Percentiles rank a stretch among this genome's conserved stretches.
These are phyloP conservation scores for Geotrypetes seraphini DNA, from an alignment of 2,797 vertebrate species.

Conservation along the genomic window DNA sequence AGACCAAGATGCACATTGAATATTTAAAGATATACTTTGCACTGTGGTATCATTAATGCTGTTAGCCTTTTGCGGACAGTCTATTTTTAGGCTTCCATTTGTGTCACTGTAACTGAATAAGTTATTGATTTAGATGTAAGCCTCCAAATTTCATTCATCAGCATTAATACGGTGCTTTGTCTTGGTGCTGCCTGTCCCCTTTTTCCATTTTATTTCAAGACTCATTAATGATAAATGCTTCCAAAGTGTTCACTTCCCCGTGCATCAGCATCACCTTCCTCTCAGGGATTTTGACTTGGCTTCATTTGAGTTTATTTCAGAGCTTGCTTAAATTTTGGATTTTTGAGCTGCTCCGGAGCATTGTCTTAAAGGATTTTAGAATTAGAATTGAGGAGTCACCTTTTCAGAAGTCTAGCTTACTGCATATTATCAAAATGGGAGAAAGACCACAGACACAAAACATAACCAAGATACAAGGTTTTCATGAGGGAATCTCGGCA, in stretches of 20 bases:
- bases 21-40: no score
- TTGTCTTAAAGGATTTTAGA: constrained; percentile 39
- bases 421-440: no score
- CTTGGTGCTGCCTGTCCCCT: constrained; percentile 12
- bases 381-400: constrained; percentile 52
- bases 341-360: constrained; percentile 25
- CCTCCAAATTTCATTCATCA: constrained; percentile 7
- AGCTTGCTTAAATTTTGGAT: constrained; percentile 20
- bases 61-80: no score
- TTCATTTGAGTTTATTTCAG: constrained; percentile 30
- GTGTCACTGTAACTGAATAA: constrained; percentile 5
- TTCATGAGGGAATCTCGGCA: no score
- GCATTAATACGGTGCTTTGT: constrained; percentile 15
- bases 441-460: no score
- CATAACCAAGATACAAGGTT: no score
- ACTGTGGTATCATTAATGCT: no score
- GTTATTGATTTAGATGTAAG: constrained; percentile 22
- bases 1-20: no score
- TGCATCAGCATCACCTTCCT: constrained; percentile 28
- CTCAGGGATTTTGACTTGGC: constrained; percentile 22
- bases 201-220: constrained; percentile 23
- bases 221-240: constrained; percentile 43
- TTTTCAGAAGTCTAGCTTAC: constrained; percentile 23
- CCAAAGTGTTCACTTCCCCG: constrained; percentile 30
- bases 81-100: neutral